Percentiles rank a stretch among this genome's conserved stretches.
phyloP scores from a whole-genome alignment of 2,797 vertebrate genomes.

The Sitta carolinensis region DNA sequence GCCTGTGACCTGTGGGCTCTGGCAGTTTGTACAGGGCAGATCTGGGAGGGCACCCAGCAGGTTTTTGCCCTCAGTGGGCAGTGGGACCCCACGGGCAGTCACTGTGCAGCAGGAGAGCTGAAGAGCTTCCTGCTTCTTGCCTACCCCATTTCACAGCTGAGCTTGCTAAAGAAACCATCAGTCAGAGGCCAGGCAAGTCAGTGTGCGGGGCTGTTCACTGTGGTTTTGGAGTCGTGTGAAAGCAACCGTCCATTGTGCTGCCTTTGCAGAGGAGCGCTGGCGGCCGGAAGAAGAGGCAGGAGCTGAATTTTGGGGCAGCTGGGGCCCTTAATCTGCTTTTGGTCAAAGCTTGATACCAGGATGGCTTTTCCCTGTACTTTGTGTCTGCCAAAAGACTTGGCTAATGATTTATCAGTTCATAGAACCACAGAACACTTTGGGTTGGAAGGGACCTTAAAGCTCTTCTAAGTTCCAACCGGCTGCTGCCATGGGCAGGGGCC shows the following conservation, averaged over 20 bases:
- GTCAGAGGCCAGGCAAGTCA: background rate
- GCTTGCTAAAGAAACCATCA: background rate
- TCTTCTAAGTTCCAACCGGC: background rate
- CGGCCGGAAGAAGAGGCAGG: background rate
- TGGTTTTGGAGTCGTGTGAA: background rate
- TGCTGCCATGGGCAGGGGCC: background rate
- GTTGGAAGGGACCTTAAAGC: background rate
- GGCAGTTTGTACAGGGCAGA: background rate
- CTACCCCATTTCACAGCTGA: background rate
- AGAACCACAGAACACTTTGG: background rate
- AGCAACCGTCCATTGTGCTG: background rate
- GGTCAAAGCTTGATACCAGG: background rate
- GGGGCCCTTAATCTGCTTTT: background rate
- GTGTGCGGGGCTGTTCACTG: background rate
- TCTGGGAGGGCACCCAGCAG: background rate
- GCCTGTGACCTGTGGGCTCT: background rate
- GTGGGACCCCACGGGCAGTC: background rate
- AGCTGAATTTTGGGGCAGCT: background rate
- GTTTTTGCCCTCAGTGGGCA: background rate
- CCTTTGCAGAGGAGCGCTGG: background rate
- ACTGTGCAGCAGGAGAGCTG: background rate
- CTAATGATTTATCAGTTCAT: background rate
- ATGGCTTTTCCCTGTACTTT: background rate
- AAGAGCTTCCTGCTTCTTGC: background rate
- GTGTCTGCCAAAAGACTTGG: background rate